Conservation (phyloP, 2,888 invertebrate species). For the Bimastos eiseni region DNA sequence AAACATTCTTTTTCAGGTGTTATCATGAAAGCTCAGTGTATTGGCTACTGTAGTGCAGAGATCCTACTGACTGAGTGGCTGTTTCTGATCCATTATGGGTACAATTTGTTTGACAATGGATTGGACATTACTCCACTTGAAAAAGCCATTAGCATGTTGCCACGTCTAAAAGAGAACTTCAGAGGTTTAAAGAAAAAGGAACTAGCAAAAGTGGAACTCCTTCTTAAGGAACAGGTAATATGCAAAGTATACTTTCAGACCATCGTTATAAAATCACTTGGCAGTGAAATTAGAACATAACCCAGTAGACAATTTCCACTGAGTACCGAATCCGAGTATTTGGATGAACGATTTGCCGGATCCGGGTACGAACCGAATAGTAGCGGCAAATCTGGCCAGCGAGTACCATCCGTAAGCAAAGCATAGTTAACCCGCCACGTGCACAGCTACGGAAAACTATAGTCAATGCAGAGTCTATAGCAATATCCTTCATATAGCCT, state of each 20-base stretch:
- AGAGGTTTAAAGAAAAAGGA: neutral
- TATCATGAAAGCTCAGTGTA: neutral
- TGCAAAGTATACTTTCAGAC: neutral
- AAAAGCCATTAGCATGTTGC: neutral
- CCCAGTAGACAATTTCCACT: too few species aligned
- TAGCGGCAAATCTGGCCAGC: too few species aligned
- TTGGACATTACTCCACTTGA: neutral
- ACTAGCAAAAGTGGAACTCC: neutral
- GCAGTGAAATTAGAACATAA: neutral
- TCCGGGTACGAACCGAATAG: too few species aligned
- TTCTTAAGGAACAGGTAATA: constrained; percentile 2
- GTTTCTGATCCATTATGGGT: neutral
- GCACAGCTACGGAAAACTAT: too few species aligned
- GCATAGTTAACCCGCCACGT: too few species aligned
- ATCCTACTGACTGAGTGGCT: neutral
- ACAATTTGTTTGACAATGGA: constrained; percentile 10
- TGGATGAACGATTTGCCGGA: too few species aligned
- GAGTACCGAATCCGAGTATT: too few species aligned
- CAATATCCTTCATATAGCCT: too few species aligned
- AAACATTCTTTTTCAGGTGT: neutral
- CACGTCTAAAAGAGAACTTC: neutral
- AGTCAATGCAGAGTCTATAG: too few species aligned
- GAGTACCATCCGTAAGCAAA: too few species aligned
- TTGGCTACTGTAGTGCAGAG: neutral
- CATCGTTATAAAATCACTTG: neutral